These are phyloP conservation scores for Tretioscincus oriximinensis DNA, from an alignment of 2,113 vertebrate genomes.

Conservation along the genomic window DNA sequence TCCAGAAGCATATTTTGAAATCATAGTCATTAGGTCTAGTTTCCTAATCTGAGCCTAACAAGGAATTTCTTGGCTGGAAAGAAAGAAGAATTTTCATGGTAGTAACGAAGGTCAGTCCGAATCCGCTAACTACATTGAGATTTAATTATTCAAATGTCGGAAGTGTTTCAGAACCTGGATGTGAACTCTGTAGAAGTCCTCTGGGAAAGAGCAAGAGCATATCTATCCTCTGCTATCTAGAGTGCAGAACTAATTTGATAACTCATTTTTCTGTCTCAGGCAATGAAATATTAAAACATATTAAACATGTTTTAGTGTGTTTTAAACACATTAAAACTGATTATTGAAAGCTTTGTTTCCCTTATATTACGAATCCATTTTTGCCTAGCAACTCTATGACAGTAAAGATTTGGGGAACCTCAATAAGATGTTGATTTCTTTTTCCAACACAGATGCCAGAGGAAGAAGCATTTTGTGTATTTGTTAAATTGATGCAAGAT, in stretches of 20 bases:
- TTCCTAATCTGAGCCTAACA: neutral
- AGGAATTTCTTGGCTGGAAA: neutral
- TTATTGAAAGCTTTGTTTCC: too few relatives aligned
- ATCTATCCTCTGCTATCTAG: neutral
- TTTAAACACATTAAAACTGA: too few relatives aligned
- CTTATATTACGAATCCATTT: too few relatives aligned
- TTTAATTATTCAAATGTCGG: neutral
- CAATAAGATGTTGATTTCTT: neutral
- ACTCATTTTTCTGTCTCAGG: neutral
- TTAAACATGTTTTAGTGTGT: too few relatives aligned
- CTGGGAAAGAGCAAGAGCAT: neutral
- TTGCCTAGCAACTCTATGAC: too few relatives aligned
- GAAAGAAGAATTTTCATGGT: neutral
- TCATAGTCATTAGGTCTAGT: neutral
- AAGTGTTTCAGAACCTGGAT: neutral
- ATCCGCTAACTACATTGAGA: neutral
- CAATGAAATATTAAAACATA: neutral
- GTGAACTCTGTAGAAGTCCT: neutral
- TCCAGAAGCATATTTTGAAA: neutral
- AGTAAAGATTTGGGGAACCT: too few relatives aligned
- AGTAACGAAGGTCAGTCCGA: neutral
- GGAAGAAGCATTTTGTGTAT: constrained; percentile 98
- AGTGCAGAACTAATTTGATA: neutral
- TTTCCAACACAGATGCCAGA: constrained; percentile 88
- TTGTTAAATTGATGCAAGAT: constrained; percentile 99